Evolutionary conservation across 2,113 vertebrate species (phyloP).

Genomic region (Hemicordylus capensis): DNA sequence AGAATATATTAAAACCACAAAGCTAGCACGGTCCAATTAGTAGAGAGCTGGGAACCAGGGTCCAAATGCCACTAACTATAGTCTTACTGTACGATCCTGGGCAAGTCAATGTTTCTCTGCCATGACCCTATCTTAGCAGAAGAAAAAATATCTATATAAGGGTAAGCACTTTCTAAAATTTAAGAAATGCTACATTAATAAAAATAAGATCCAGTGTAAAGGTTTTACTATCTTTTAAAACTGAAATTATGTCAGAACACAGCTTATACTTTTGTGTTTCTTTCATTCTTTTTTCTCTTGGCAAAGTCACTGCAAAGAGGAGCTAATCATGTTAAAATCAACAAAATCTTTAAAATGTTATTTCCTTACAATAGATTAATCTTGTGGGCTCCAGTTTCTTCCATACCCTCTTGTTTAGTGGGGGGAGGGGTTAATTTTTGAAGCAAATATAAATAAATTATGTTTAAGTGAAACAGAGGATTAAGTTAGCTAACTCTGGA

Average conservation of each 20-base stretch:
- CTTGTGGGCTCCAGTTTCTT: slow-evolving; percentile 30
- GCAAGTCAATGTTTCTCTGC: not conserved
- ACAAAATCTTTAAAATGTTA: slow-evolving; percentile 46
- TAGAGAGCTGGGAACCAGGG: not conserved
- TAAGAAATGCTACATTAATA: not conserved
- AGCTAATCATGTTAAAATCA: slow-evolving; percentile 27
- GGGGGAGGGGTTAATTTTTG: slow-evolving; percentile 9
- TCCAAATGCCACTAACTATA: not conserved
- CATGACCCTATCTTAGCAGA: not conserved
- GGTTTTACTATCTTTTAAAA: not conserved
- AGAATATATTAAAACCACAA: too few species aligned
- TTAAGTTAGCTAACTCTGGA: slow-evolving; percentile 61
- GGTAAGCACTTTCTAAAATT: not conserved
- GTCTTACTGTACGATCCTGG: not conserved
- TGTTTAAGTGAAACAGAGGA: slow-evolving; percentile 52
- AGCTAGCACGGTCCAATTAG: not conserved
- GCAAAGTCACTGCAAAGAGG: not conserved
- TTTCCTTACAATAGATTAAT: slow-evolving; percentile 46
- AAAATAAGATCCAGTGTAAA: not conserved
- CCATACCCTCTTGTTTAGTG: not conserved
- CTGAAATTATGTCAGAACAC: not conserved
- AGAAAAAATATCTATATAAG: too few species aligned
- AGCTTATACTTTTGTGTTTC: not conserved
- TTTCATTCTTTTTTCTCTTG: not conserved
- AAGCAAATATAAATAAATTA: slow-evolving; percentile 31